Conservation (phyloP, 2,797 vertebrate genomes). For the Malurus splendens region DNA sequence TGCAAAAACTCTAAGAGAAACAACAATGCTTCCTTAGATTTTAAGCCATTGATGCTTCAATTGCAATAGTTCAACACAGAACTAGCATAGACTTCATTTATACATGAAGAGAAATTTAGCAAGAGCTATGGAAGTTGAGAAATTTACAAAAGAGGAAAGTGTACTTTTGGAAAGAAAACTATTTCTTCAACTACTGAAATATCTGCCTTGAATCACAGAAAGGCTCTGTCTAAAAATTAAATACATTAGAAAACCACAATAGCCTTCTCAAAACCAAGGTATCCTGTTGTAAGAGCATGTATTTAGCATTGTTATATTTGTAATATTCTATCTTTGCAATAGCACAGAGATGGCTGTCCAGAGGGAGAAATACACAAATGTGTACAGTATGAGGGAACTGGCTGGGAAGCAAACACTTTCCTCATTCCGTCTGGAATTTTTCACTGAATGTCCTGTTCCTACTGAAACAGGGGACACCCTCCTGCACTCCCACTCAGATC, state of each 20-base stretch:
- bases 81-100: background rate
- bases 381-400: background rate
- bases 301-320: background rate
- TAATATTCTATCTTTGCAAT: background rate
- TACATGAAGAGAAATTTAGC: background rate
- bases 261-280: background rate
- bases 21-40: background rate
- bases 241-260: background rate
- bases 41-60: background rate
- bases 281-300: background rate
- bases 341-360: background rate
- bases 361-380: background rate
- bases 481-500: background rate
- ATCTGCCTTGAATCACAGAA: background rate
- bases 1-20: background rate
- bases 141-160: background rate
- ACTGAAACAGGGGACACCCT: background rate
- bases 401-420: background rate
- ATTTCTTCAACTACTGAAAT: background rate
- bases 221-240: background rate
- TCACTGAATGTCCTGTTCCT: background rate
- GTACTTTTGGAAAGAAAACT: background rate
- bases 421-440: background rate
- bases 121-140: background rate
- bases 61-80: background rate